phyloP scores from a whole-genome alignment of 1,140 invertebrate species.

The Globodera ellingtonae region DNA sequence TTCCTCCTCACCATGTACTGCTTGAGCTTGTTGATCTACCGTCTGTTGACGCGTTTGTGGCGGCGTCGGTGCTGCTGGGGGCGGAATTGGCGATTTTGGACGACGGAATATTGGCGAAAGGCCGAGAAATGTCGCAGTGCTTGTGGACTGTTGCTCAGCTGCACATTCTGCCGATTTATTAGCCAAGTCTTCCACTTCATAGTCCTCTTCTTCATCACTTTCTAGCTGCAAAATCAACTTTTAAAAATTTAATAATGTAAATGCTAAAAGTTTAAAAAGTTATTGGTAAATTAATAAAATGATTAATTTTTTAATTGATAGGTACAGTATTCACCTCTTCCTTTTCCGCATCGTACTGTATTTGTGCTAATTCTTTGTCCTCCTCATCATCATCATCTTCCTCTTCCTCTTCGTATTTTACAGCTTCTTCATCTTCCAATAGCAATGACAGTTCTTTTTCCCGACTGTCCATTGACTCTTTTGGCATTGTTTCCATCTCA shows the following conservation, averaged over 20 bases:
- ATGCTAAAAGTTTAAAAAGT: not conserved
- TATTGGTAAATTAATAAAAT: too few species aligned
- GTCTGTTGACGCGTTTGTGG: constrained; percentile 5
- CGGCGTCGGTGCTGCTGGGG: constrained; percentile 18
- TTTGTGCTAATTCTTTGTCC: not conserved
- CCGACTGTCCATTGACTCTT: not conserved
- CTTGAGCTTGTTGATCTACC: not conserved
- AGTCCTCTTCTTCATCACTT: constrained; percentile 4
- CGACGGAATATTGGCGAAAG: constrained; percentile 13
- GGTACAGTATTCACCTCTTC: not conserved
- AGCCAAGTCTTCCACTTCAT: constrained; percentile 9
- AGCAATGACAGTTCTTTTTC: not conserved
- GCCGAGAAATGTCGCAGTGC: constrained; percentile 16
- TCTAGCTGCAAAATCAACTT: not conserved
- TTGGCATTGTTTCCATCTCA: not conserved
- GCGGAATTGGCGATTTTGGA: constrained; percentile 29
- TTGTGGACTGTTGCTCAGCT: not conserved
- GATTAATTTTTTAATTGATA: too few species aligned
- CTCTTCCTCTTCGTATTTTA: not conserved
- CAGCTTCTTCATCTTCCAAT: not conserved
- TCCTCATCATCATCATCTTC: constrained; percentile 9
- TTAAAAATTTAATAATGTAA: not conserved
- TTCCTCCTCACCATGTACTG: not conserved
- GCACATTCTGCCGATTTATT: not conserved
- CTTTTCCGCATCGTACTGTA: not conserved